Conservation (phyloP, 2,113 vertebrate species). For the Cryptoleucopteryx plumbea region DNA sequence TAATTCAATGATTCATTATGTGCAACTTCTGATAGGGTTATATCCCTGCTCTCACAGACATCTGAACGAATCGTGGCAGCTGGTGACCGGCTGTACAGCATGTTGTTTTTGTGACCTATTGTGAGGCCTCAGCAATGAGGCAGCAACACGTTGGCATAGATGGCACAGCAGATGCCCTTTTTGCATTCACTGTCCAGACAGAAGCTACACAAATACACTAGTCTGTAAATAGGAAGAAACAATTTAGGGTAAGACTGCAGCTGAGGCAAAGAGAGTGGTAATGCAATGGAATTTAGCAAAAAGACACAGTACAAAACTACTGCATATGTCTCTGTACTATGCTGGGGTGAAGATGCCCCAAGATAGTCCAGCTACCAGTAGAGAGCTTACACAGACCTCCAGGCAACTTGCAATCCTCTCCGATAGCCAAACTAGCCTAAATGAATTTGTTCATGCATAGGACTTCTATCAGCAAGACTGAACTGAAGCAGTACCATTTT, state of each 20-base stretch:
- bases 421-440: not conserved
- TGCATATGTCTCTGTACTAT: not conserved
- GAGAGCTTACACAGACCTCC: not conserved
- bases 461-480: not conserved
- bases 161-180: not conserved
- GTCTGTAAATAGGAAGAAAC: not conserved
- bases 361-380: not conserved
- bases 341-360: not conserved
- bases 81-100: not conserved
- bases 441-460: not conserved
- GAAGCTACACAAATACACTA: not conserved
- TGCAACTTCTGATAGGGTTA: not conserved
- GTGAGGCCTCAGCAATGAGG: not conserved
- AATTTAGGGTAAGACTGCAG: not conserved
- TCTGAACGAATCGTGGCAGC: accelerated
- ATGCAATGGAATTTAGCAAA: not conserved
- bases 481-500: not conserved
- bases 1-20: not conserved
- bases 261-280: not conserved
- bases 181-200: not conserved
- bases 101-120: not conserved
- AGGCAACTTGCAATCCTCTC: not conserved
- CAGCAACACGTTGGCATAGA: not conserved
- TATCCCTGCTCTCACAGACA: not conserved
- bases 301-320: not conserved